These are phyloP conservation scores for Andrena bicolor DNA, from an alignment of 2,888 invertebrate genomes.

Conservation along the genomic window DNA sequence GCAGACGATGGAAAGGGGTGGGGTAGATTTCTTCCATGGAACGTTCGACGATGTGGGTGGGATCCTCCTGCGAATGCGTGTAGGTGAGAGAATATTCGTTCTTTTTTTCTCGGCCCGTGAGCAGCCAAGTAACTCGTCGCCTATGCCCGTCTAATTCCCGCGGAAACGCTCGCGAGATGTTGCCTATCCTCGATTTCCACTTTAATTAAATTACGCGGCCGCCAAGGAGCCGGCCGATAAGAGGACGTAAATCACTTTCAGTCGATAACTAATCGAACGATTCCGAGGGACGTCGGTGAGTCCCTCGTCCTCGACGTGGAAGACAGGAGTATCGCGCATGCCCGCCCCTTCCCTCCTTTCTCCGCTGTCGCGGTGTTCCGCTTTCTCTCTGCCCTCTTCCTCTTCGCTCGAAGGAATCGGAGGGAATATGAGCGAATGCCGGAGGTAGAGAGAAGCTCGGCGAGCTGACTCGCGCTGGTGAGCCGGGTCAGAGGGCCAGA, in stretches of 20 bases:
- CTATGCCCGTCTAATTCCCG: slow-evolving; percentile 31
- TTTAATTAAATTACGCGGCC: slow-evolving; percentile 66
- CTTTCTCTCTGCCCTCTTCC: slow-evolving; percentile 55
- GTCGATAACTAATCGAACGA: slow-evolving; percentile 72
- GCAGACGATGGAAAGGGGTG: background rate
- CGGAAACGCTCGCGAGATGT: slow-evolving; percentile 47
- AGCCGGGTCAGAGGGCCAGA: slow-evolving; percentile 8
- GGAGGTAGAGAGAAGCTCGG: slow-evolving; percentile 64
- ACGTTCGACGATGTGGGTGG: background rate
- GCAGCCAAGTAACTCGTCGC: slow-evolving; percentile 15
- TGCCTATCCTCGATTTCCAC: slow-evolving; percentile 54
- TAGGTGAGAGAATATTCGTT: background rate
- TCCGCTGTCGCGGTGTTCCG: slow-evolving; percentile 46
- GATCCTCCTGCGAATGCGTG: background rate
- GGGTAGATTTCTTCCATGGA: background rate
- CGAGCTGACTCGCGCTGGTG: slow-evolving; percentile 41
- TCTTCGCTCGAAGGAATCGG: slow-evolving; percentile 72
- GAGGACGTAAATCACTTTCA: slow-evolving; percentile 66
- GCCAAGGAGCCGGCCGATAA: slow-evolving; percentile 59
- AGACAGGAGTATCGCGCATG: slow-evolving; percentile 67
- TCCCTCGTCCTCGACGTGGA: slow-evolving; percentile 43
- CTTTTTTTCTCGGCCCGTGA: background rate
- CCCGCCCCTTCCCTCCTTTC: slow-evolving; percentile 64
- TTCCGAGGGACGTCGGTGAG: slow-evolving; percentile 57
- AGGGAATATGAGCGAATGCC: slow-evolving; percentile 68